Base-by-base conservation (phyloP, 2,888 invertebrate species). In the Ormyrus thymus region DNA sequence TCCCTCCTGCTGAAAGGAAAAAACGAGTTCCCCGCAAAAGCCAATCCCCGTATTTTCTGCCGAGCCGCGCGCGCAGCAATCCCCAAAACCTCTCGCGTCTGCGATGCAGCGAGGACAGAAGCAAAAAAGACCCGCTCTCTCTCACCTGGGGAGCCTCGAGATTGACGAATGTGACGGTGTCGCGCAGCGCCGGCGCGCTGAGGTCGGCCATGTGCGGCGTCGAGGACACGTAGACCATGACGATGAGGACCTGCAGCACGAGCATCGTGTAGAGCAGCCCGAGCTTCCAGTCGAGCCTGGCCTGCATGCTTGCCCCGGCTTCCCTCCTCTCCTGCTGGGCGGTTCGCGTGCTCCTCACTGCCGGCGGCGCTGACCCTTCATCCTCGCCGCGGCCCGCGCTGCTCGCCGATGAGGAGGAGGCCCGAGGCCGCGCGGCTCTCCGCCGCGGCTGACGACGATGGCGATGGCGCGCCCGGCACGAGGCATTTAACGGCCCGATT, bases 241-340 rank as follows among this genome's bases (percentile, higher is more conserved):
- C 89, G 73, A 90, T 87, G 51, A 90, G 84, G 81, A 90, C 86
- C 87, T 90, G 89, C 71, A 89, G 84, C 77, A 88, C 86, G 69
- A 90, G 85, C 75, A 90, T 81, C 72, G 89, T 89, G 83, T 89
- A 90, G 70, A 90, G 87, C 82, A 89, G 85, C 81, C 85, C 85
- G 78, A 89, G 86, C 84, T 89, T 90, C 82, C 88, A 89, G 86
- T 90, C 89, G 79, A 89, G 82, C 77, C 89, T 88, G 84, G 85
- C 83, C 88, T 89, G 89, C 89, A 89, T 90, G 84, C 86, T 7
- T 55, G n/a, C 10, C 15, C 62, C 0, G 7, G 48, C 11, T 72
- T 51, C 46, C 51, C 56, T 11, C 43, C 45, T 45, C 55, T 65
- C 11, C 11, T 62, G 59, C 13, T 29, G 56, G 4, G 7, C 45